Percentiles rank a stretch among this genome's conserved stretches.
These are phyloP conservation scores for Diploptera punctata DNA, from an alignment of 2,888 invertebrate species.

Conservation along the genomic window DNA sequence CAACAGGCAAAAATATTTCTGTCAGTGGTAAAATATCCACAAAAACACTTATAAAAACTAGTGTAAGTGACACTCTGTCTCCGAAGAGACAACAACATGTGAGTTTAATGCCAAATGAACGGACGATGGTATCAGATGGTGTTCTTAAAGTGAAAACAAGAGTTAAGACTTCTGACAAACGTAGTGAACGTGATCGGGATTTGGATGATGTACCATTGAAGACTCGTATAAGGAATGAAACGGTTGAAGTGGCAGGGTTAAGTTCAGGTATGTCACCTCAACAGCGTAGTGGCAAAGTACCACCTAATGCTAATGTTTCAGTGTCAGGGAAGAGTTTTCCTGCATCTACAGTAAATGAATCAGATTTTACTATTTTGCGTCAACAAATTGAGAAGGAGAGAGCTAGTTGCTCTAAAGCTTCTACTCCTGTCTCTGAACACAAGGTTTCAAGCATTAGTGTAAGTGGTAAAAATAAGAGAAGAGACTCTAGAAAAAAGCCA, in stretches of 20 bases:
- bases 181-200: conserved; percentile 36
- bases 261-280: not conserved
- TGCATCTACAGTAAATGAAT: not conserved
- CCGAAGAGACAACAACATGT: conserved; percentile 5
- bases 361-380: conserved; percentile 12
- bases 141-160: conserved; percentile 35
- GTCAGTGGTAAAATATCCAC: conserved; percentile 30
- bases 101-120: conserved; percentile 24
- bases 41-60: conserved; percentile 28
- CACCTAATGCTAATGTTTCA: not conserved
- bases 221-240: conserved; percentile 46
- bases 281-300: not conserved
- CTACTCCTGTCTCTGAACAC: conserved; percentile 10
- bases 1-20: not conserved
- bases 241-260: conserved; percentile 1
- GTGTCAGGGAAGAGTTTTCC: conserved; percentile 11
- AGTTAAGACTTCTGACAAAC: conserved; percentile 20
- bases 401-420: not conserved
- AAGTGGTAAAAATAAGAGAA: conserved; percentile 57
- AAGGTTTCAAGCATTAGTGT: conserved; percentile 18
- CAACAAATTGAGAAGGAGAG: conserved; percentile 20
- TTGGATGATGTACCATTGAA: conserved; percentile 47
- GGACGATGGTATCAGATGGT: conserved; percentile 31
- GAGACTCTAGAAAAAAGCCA: conserved; percentile 66
- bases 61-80: conserved; percentile 22